phyloP scores from a whole-genome alignment of 2,113 vertebrate species.

The Eonycteris spelaea region DNA sequence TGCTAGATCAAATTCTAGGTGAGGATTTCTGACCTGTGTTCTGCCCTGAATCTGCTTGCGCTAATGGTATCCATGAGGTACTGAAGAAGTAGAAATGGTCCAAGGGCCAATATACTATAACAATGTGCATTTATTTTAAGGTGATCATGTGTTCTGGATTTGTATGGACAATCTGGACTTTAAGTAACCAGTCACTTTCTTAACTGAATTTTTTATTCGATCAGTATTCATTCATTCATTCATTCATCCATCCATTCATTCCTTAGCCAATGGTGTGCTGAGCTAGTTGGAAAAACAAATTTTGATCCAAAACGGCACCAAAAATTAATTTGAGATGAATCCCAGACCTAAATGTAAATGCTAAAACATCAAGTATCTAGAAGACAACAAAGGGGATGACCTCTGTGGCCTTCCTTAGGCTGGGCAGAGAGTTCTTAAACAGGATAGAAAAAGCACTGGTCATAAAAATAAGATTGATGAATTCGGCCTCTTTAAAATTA shows the following conservation, averaged over 20 bases:
- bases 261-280: neutral
- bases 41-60: neutral
- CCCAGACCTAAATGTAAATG: neutral
- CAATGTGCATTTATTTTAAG: neutral
- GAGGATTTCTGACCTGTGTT: neutral
- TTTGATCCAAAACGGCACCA: neutral
- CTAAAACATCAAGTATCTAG: neutral
- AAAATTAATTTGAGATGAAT: slow-evolving; percentile 7
- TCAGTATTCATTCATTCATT: neutral
- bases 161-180: neutral
- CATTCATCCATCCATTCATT: neutral
- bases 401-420: neutral
- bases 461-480: neutral
- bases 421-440: neutral
- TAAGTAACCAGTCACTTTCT: neutral
- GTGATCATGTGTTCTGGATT: neutral
- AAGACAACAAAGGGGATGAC: neutral
- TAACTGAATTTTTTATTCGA: neutral
- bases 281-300: neutral
- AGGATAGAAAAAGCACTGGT: neutral
- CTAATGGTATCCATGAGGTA: neutral
- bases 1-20: neutral
- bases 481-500: slow-evolving; percentile 8
- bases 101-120: neutral
- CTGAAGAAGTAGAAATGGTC: neutral